Evolutionary conservation across 2,888 invertebrate species (phyloP), one percentile per base, ranked within the genome.

Genomic region (Clusia tigrina): DNA sequence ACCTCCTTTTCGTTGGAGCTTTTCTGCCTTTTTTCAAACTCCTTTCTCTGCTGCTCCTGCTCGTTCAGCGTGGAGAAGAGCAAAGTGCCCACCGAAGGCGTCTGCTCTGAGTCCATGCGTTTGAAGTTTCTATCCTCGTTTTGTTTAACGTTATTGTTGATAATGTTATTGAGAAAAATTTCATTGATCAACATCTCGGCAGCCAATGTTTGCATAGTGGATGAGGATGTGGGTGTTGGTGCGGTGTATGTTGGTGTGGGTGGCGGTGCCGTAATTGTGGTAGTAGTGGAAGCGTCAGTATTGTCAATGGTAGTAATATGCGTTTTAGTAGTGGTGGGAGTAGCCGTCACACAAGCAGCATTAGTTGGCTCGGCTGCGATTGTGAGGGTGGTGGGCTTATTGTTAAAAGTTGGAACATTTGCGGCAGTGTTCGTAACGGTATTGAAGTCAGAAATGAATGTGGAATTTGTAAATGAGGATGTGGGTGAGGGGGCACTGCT

Each of bases 151-250:
- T 81, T 81, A 62, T 79, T 79, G 72, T 81, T 80, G 61, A 79
- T 82, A 52, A 81, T 81, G 64, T 81, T 83, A 71, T 81, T 81
- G 69, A 81, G 82, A 71, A 81, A 81, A 58, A 81, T 81, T 72
- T 81, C 83, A 75, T 82, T 81, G 67, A 83, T 82, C 67, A 81
- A 74, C 72, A 81, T 82, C 74, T 83, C 83, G 59, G 81, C 82
- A 54, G 81, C 79, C 51, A 80, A 81, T 60, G 78, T 77, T 58
- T 74, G 73, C 67, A 78, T 67, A 67, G 74, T 70, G 59, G 79
- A 71, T 38, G 46, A 65, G 54, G 70, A 68, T 59, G 69, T 69
- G 53, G 71, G 74, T 61, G 70, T 74, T 55, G 69, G 74, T 57
- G 78, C 73, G 65, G 73, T 67, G 57, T 64, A 63, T 23, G 59